Evolutionary conservation across 2,888 invertebrate genomes (phyloP), one percentile per base, ranked within the genome.

Genomic region (Lycophotia porphyrea): DNA sequence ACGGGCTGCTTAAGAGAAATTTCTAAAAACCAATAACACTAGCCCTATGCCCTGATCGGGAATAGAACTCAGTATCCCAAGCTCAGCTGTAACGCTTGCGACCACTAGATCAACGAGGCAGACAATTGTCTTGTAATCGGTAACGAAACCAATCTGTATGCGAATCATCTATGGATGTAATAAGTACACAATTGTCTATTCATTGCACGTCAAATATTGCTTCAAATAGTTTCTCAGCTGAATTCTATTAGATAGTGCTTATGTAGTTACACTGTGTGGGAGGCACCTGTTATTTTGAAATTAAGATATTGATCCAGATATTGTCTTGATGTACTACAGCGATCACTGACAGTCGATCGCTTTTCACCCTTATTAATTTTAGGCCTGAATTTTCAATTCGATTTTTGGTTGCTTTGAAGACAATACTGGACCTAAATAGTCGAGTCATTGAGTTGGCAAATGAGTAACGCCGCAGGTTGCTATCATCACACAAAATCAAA

Each of bases 111-210:
- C 3, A 58, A 18, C 31, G 2, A 31, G 15, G 15, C 3, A 15
- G 15, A 36, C 15, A 7, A 39, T 39, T 18, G 63, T 63, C 13
- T 61, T 61, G 36, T 61, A 61, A 61, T 61, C 24, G 34, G 36
- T 61, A 39, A 39, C 24, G 34, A 24, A 66, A 73, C 18, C 5
- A 9, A 70, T 84, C 64, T 39, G 76, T 76, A 82, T 82, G 58
- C 84, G 7, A 44, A 42, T n/a, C 60, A 21, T 31, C 27, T 21
- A 21, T 60, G 18, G n/a, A 39, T 70, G 47, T 61, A 47, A 61
- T 73, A 49, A 58, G 24, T 15, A 1, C 1, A 21, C 0, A 1
- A 36, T 75, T 39, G 36, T 27, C 1, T 63, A 82, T 82, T 75
- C 84, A n/a, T 2, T 2, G 1, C 65, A 67, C 67, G 75, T 64